These are phyloP conservation scores for Silurus glanis DNA, from an alignment of 2,113 vertebrate species.

Conservation along the genomic window DNA sequence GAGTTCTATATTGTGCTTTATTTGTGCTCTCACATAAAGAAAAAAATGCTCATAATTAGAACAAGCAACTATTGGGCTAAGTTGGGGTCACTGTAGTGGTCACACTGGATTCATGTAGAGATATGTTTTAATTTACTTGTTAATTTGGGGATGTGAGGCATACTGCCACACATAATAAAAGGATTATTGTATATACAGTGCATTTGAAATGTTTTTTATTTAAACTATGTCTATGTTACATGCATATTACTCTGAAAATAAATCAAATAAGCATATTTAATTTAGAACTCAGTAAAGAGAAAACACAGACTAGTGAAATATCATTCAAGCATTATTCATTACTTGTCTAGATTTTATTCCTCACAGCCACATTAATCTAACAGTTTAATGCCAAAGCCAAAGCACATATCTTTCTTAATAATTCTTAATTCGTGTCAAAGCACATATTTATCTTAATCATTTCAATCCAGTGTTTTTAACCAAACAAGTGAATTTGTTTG, in stretches of 20 bases:
- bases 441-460: background rate
- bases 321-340: background rate
- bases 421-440: background rate
- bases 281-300: background rate
- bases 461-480: background rate
- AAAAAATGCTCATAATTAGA: background rate
- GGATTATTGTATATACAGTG: background rate
- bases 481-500: background rate
- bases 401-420: background rate
- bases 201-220: background rate
- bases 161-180: background rate
- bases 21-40: background rate
- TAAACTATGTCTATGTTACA: background rate
- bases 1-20: background rate
- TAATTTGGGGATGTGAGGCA: background rate
- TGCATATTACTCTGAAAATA: background rate
- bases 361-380: background rate
- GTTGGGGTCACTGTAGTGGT: background rate
- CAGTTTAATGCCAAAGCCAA: background rate
- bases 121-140: background rate
- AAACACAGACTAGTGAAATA: background rate
- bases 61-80: background rate
- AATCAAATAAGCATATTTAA: background rate
- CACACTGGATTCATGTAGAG: background rate
- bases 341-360: background rate